A percentile compares a stretch with the other conserved stretches of the same genome.
phyloP scores from a whole-genome alignment of 1,140 invertebrate genomes.

The Scaptodrosophila lebanonensis region DNA sequence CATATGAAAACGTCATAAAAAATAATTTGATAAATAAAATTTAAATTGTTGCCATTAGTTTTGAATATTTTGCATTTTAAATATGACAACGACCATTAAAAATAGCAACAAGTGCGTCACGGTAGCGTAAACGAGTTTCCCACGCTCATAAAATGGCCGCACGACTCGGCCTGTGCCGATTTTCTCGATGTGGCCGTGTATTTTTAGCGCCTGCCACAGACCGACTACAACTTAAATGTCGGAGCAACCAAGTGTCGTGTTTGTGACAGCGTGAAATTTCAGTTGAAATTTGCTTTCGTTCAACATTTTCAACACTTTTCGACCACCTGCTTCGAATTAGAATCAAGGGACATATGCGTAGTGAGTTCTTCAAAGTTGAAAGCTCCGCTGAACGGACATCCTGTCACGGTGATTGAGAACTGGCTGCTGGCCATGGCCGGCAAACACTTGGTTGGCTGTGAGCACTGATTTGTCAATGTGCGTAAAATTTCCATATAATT shows the following conservation, averaged over 20 bases:
- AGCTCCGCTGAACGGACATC: constrained; percentile 23
- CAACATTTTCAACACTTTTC: neutral
- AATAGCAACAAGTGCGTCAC: constrained; percentile 69
- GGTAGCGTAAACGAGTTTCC: constrained; percentile 37
- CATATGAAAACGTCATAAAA: constrained; percentile 34
- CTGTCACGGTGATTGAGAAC: constrained; percentile 40
- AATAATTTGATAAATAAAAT: constrained; percentile 52
- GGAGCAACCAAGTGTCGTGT: constrained; percentile 5
- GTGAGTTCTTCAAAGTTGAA: constrained; percentile 17
- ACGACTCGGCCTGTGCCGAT: constrained; percentile 20
- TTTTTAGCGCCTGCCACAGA: constrained; percentile 17
- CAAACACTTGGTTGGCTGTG: constrained; percentile 39
- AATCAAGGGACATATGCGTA: constrained; percentile 60
- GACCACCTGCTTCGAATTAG: constrained; percentile 34
- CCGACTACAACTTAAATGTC: constrained; percentile 24
- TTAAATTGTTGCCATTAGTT: constrained; percentile 49
- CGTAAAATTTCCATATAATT: neutral
- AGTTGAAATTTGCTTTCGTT: constrained; percentile 43
- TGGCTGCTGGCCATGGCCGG: constrained; percentile 34
- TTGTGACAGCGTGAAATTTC: constrained; percentile 15
- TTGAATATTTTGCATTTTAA: constrained; percentile 32
- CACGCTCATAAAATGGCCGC: constrained; percentile 51
- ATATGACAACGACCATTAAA: constrained; percentile 30
- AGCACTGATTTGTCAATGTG: constrained; percentile 49
- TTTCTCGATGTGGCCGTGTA: constrained; percentile 6